Base-by-base conservation (phyloP, 1,140 invertebrate species). In the Ectropis grisescens region DNA sequence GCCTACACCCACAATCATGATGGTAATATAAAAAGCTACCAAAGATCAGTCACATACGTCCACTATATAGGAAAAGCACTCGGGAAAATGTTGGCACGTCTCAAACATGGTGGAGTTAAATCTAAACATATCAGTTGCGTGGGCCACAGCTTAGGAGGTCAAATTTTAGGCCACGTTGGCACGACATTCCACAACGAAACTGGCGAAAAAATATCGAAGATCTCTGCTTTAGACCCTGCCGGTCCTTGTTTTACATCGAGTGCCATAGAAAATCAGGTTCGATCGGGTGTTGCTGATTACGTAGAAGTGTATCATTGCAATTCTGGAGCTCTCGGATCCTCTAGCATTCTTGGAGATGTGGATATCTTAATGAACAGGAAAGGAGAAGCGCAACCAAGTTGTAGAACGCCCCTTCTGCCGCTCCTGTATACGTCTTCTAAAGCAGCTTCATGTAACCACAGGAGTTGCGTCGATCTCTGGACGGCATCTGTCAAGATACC, bases 291-390 rank as follows among this genome's bases (percentile, higher is more conserved):
- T 66, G 84, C 84, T 7, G 62, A 78, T 11, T 85, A 85, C 29
- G 83, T 86, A 2, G 90, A 91, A 53, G 82, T 87, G 10, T 88
- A 91, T 48, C 90, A 91, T 53, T 90, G 89, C 11, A 19, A 19
- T 19, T 19, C 16, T 3, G 16, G 16, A 19, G 16, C 16, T 19
- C 16, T 19, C 3, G 16, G 16, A 19, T 19, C 16, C 3, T 19
- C 16, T 8, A 19, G 16, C 16, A 3, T 19, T 3, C 8, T 19
- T 3, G 16, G 16, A 4, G 16, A 19, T 19, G 16, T 19, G 3
- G 16, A 19, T 8, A 4, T 19, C 16, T 3, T 19, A 8, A 19
- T 19, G 3, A 19, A 19, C 16, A 19, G 8, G 16, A 3, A 8
- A 3, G 16, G 16, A 8, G 16, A 19, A 8, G 16, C 8, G 8